These are phyloP conservation scores for Drosophila rellima DNA, from an alignment of 2,888 invertebrate species.

Conservation along the genomic window DNA sequence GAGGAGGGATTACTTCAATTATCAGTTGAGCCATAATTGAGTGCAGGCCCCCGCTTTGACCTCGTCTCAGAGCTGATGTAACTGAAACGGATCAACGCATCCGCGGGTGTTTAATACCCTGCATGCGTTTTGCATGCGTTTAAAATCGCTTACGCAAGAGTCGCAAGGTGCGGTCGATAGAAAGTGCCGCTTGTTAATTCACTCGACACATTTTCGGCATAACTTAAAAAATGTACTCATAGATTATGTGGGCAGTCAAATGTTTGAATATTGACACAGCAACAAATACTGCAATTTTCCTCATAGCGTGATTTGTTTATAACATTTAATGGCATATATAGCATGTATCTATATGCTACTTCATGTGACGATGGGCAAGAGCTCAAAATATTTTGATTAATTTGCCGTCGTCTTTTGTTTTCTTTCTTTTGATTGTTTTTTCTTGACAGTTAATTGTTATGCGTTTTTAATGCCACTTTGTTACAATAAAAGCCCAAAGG, in stretches of 20 bases:
- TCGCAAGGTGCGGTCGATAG: conserved; percentile 62
- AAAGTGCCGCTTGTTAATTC: conserved; percentile 60
- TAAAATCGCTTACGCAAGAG: conserved; percentile 62
- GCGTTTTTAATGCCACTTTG: conserved; percentile 66
- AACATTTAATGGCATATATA: not conserved
- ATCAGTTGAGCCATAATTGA: conserved; percentile 57
- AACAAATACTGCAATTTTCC: conserved; percentile 17
- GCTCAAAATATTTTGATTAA: conserved; percentile 58
- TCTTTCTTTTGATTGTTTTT: conserved; percentile 43
- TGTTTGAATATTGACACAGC: not conserved
- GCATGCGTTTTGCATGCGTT: conserved; percentile 80
- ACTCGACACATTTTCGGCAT: conserved; percentile 61
- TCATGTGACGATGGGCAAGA: conserved; percentile 2
- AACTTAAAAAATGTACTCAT: conserved; percentile 68
- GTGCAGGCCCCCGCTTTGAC: conserved; percentile 54
- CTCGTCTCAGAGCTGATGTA: conserved; percentile 55
- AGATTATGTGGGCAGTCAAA: conserved; percentile 22
- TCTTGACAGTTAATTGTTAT: conserved; percentile 69
- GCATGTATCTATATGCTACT: not conserved
- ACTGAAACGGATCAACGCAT: conserved; percentile 15
- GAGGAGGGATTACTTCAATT: conserved; percentile 43
- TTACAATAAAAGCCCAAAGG: conserved; percentile 30
- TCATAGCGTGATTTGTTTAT: conserved; percentile 10
- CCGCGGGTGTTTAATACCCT: conserved; percentile 33
- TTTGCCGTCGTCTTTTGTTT: conserved; percentile 42